Evolutionary conservation across 2,113 vertebrate species (phyloP), one percentile per base, ranked within the genome.

Genomic region (Megalops atlanticus): DNA sequence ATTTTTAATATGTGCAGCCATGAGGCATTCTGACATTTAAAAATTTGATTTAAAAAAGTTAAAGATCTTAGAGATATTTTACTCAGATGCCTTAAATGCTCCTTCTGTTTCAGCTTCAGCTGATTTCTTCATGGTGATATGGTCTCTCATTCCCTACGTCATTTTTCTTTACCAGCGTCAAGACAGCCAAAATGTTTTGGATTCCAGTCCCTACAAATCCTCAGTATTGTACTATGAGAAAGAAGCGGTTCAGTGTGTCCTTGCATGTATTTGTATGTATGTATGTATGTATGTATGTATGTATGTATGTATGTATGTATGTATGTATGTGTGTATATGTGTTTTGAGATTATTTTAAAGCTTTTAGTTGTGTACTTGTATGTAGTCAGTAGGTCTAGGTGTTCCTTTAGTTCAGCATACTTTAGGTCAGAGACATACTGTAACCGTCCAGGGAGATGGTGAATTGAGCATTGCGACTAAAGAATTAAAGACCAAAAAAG

Each of bases 401-500:
- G 15, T 41, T 54, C 2, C 27, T 45, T 12, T 78, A 69, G 14
- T 75, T n/a, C 11, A 35, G n/a, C 18, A 81, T 52, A 71, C 15
- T 52, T 78, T 35, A 69, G 74, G 68, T 81, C 76, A 86, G 74
- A 74, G 38, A 80, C 14, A 38, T 38, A 38, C 33, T 71, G 78
- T 21, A 3, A 58, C n/a, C 79, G 68, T 40, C n/a, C 14, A 79
- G 10, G 10, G 11, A 71, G 64, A 76, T 80, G 27, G 33, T 79
- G 33, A 47, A 36, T 33, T 70, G 6, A 82, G 68, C 47, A 74
- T 27, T 31, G 40, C 21, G 15, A 39, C 73, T 24, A 40, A 38
- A 39, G n/a, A 74, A 41, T 76, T 14, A 47, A 43, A 76, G 81
- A 87, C 88, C 85, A 88, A 87, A 86, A 80, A 10, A 54, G 58